Evolutionary conservation across 53 echinoderm and acorn worm species (phyloP), one percentile per base, ranked within the genome.

Genomic region (Henricia sp.): DNA sequence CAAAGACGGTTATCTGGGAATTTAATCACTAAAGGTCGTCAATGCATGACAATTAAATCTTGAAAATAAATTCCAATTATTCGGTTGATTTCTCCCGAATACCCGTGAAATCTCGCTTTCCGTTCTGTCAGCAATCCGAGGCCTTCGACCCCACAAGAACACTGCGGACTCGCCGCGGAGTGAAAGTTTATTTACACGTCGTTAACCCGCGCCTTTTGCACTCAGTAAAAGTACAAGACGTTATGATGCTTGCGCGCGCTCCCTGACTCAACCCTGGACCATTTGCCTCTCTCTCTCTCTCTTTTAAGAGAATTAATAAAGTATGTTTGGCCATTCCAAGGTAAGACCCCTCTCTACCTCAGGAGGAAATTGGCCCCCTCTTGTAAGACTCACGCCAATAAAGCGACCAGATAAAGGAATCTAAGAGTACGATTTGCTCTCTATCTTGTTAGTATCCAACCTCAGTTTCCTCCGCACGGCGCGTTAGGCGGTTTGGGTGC

Each of bases 391-490:
- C 24, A 0, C 78, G 21, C 34, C 44, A 64, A 20, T 44, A 80
- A 43, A 3, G 13, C 25, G 1, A 3, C 37, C 60, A 26, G 38
- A 60, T 20, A 27, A 30, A 48, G 63, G 63, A 62, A 80, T 60
- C 36, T 33, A 80, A 80, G 46, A 48, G 50, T 80, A 62, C 64
- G 80, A 80, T 80, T 80, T 80, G 40, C 37, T 35, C 21, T 80
- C 11, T 34, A 80, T 63, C 70, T 43, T 70, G 43, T 70, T 70
- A 80, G 80, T 80, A 80, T 80, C 80, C 46, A 80, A 80, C 80
- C 63, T 20, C 37, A 33, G 80, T 33, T 80, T 80, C 63, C 80
- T 80, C 50, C 43, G 39, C 5, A 23, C n/a, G 67, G 40, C 13
- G 12, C 24, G 62, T 70, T 43, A 20, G 30, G 52, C 80, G 80